These are phyloP conservation scores for Phaedon cochleariae DNA, from an alignment of 2,888 invertebrate species.

Conservation along the genomic window DNA sequence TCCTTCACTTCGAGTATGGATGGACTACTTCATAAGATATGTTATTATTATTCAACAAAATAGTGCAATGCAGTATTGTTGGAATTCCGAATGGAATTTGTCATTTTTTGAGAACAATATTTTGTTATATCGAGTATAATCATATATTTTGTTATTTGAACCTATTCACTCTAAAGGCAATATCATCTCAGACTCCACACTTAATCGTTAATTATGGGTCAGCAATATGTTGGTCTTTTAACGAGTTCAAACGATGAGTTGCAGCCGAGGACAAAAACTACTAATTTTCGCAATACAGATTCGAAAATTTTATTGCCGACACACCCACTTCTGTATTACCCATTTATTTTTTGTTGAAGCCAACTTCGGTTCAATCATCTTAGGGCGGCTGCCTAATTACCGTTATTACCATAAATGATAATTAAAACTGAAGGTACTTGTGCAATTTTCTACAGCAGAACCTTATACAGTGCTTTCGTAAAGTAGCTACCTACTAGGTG, in stretches of 20 bases:
- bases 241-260: slow-evolving; percentile 19
- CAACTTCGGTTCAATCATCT: neutral
- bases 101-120: too few species aligned
- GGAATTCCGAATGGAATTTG: too few species aligned
- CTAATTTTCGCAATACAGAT: slow-evolving; percentile 30
- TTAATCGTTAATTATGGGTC: slow-evolving; percentile 22
- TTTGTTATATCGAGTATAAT: too few species aligned
- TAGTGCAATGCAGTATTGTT: too few species aligned
- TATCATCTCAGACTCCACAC: slow-evolving; percentile 5
- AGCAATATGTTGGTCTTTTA: slow-evolving; percentile 24
- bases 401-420: neutral
- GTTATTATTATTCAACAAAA: too few species aligned
- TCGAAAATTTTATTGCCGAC: slow-evolving; percentile 50
- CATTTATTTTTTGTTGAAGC: slow-evolving; percentile 52
- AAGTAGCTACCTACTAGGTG: too few species aligned
- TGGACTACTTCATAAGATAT: too few species aligned
- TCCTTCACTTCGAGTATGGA: too few species aligned
- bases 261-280: neutral
- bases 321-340: slow-evolving; percentile 54
- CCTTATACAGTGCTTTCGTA: too few species aligned
- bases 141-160: too few species aligned
- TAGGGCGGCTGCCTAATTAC: neutral
- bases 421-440: too few species aligned
- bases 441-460: too few species aligned
- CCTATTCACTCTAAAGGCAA: neutral